These are phyloP conservation scores for Aporrectodea caliginosa DNA, from an alignment of 1,140 invertebrate genomes.

Conservation along the genomic window DNA sequence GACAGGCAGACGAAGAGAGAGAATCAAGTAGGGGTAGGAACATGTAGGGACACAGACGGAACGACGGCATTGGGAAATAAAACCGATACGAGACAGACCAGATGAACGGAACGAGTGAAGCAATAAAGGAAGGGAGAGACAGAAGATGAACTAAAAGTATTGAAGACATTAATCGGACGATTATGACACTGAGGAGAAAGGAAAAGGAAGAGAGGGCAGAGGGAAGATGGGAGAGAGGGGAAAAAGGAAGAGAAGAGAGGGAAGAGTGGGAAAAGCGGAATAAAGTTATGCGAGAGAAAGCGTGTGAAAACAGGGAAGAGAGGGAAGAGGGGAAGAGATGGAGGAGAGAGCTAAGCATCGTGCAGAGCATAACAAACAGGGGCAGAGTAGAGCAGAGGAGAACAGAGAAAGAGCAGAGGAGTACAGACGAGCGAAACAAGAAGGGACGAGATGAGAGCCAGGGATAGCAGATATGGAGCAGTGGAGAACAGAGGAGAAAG, in stretches of 20 bases:
- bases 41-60: too few species aligned
- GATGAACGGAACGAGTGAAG: too few species aligned
- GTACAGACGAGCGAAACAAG: background rate
- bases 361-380: too few species aligned
- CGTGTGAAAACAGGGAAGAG: background rate
- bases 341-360: too few species aligned
- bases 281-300: background rate
- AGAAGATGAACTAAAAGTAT: too few species aligned
- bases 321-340: background rate
- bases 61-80: too few species aligned
- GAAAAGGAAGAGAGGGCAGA: background rate
- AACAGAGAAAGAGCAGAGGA: background rate
- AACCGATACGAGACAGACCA: too few species aligned
- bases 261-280: background rate
- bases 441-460: background rate
- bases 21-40: too few species aligned
- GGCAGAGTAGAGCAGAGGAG: background rate
- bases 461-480: background rate
- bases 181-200: too few species aligned
- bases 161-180: too few species aligned
- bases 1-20: too few species aligned
- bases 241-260: background rate
- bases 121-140: too few species aligned
- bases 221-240: background rate
- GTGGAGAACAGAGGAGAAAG: background rate